Conservation (phyloP, 2,797 vertebrate species). For the Chaenodraco wilsoni region DNA sequence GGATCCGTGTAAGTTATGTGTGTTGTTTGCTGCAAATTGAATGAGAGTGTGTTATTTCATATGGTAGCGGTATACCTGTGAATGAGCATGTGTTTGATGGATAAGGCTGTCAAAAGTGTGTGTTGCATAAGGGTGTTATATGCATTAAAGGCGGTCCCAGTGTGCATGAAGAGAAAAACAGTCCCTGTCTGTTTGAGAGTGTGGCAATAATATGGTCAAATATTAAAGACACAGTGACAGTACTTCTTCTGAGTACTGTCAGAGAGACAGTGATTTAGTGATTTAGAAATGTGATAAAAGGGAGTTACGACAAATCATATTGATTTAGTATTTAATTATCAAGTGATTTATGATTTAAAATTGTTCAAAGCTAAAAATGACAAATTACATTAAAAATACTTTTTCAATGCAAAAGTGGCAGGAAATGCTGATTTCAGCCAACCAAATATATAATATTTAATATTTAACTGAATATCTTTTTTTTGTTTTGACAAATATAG, state of each 20-base stretch:
- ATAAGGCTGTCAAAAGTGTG: background rate
- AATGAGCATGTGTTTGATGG: background rate
- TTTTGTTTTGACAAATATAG: no score
- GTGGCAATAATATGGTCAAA: slow-evolving; percentile 7
- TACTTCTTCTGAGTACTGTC: slow-evolving; percentile 17
- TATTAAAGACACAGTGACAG: slow-evolving; percentile 25
- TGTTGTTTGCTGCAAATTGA: slow-evolving; percentile 7
- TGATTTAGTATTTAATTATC: background rate
- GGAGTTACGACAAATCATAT: background rate
- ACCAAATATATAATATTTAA: no score
- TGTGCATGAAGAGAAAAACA: background rate
- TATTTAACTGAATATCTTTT: no score
- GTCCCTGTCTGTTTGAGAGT: background rate
- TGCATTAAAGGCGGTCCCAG: background rate
- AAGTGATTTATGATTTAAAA: background rate
- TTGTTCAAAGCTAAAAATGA: background rate
- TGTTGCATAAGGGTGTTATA: background rate
- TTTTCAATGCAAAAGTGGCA: no score
- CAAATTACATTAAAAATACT: background rate
- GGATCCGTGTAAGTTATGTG: slow-evolving; percentile 9
- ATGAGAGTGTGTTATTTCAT: background rate
- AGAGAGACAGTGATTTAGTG: slow-evolving; percentile 1
- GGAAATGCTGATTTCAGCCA: no score
- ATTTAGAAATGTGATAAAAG: slow-evolving; percentile 15
- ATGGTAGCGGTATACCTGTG: background rate